Conservation (phyloP, 2,797 vertebrate genomes). For the Leuciscus waleckii region DNA sequence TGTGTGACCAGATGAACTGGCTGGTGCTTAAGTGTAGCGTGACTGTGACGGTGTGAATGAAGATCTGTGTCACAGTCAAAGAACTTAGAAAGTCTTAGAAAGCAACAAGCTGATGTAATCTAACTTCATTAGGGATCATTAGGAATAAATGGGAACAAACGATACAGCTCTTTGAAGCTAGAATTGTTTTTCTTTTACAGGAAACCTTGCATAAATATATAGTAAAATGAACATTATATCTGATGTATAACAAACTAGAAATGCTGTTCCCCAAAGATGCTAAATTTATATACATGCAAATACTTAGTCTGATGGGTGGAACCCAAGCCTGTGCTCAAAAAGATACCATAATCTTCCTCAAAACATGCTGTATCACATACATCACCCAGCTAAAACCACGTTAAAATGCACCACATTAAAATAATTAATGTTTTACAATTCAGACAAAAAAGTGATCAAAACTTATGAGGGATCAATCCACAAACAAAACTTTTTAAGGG, state of each 20-base stretch:
- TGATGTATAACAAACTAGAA: neutral
- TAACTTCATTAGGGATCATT: neutral
- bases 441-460: neutral
- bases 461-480: neutral
- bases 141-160: neutral
- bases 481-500: neutral
- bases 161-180: neutral
- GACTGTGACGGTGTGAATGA: neutral
- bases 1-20: constrained; percentile 23
- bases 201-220: neutral
- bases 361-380: constrained; percentile 30
- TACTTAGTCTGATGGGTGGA: constrained; percentile 52
- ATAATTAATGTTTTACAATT: neutral
- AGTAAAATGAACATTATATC: neutral
- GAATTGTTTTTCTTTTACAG: neutral
- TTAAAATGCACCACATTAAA: neutral
- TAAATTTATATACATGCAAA: neutral
- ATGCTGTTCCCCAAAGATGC: neutral
- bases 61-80: neutral
- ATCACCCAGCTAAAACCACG: neutral
- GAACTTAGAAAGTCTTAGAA: neutral
- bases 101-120: constrained; percentile 2
- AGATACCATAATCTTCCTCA: constrained; percentile 69
- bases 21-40: neutral
- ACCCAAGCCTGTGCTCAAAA: constrained; percentile 52